Evolutionary conservation across 2,888 invertebrate genomes (phyloP).

Genomic region (Heliconius sara): DNA sequence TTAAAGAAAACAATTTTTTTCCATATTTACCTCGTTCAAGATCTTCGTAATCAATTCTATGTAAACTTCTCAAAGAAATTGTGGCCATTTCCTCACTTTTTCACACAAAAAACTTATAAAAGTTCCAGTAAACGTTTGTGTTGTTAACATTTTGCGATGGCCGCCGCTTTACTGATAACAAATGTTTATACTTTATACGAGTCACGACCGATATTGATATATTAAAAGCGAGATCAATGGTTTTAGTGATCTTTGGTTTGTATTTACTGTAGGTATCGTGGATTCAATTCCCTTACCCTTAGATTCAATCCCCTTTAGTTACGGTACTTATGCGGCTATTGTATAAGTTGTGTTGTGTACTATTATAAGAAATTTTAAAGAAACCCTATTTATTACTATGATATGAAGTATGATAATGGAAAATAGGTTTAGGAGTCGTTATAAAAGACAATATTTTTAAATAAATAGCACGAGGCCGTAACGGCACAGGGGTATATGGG

Average conservation of each 20-base stretch:
- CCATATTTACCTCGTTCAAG: slow-evolving; percentile 46
- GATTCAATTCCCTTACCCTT: not conserved
- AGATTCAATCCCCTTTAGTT: not conserved
- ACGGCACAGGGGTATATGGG: fast-evolving
- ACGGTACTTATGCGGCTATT: too few relatives aligned
- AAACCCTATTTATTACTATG: too few relatives aligned
- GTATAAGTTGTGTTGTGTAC: not conserved
- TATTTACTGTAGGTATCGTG: not conserved
- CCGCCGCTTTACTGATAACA: slow-evolving; percentile 30
- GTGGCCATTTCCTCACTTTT: slow-evolving; percentile 45
- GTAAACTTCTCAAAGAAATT: slow-evolving; percentile 46
- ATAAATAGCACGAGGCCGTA: too few relatives aligned
- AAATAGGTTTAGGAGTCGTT: too few relatives aligned
- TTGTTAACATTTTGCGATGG: slow-evolving; percentile 34
- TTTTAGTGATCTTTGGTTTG: not conserved
- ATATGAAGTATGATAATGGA: too few relatives aligned
- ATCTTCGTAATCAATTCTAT: slow-evolving; percentile 54
- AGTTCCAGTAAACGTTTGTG: not conserved
- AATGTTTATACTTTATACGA: not conserved
- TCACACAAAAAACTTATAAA: slow-evolving; percentile 16
- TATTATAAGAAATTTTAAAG: not conserved
- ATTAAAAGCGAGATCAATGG: not conserved
- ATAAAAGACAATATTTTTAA: too few relatives aligned
- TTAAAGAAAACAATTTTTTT: not conserved
- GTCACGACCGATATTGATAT: not conserved